These are phyloP conservation scores for Fistularia commersonii DNA, from an alignment of 2,797 vertebrate genomes.

Conservation along the genomic window DNA sequence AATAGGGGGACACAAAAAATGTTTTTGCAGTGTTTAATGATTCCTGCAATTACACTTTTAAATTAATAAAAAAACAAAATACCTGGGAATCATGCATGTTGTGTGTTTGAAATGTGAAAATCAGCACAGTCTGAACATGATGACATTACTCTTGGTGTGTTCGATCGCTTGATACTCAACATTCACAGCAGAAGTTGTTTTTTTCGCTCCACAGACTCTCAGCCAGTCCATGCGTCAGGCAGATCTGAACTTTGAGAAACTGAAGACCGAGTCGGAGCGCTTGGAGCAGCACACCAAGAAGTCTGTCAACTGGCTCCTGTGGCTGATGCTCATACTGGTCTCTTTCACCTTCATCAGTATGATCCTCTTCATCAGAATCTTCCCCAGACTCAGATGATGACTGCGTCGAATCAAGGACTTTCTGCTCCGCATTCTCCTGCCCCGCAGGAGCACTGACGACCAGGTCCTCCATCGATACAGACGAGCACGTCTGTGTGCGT, in stretches of 20 bases:
- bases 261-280: conserved; percentile 92
- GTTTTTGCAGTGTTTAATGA: too few species aligned
- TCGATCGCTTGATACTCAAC: neutral
- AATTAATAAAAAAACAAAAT: too few species aligned
- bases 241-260: conserved; percentile 93
- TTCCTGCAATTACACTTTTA: too few species aligned
- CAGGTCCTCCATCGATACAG: conserved; percentile 8
- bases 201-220: conserved; percentile 76
- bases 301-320: conserved; percentile 96
- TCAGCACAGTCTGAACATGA: neutral
- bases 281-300: conserved; percentile 96
- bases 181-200: neutral
- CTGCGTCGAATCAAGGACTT: neutral
- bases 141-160: neutral
- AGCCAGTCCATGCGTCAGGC: conserved; percentile 91
- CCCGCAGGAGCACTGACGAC: too few species aligned
- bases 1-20: too few species aligned
- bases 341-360: conserved; percentile 96
- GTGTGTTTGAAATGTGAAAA: too few species aligned
- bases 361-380: conserved; percentile 96
- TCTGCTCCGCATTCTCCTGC: too few species aligned
- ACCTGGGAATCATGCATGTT: too few species aligned
- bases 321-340: conserved; percentile 93
- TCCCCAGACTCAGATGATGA: conserved; percentile 88
- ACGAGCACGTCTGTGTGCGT: neutral